Conservation (phyloP, 2,797 vertebrate genomes). For the Gorsachius magnificus region DNA sequence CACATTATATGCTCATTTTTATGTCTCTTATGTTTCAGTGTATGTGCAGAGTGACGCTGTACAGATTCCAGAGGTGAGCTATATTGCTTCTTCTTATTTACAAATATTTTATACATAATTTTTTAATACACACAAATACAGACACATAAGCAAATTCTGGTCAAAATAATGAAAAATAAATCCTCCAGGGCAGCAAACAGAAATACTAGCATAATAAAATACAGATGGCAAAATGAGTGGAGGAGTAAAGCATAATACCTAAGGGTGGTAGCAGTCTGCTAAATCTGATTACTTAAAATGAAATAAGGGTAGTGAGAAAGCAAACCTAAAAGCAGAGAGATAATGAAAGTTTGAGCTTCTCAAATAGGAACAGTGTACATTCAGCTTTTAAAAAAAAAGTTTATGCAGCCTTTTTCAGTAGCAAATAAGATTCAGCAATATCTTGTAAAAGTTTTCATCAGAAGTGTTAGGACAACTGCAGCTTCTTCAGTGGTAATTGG, state of each 20-base stretch:
- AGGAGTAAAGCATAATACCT: slow-evolving; percentile 4
- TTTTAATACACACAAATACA: not conserved
- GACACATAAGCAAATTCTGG: slow-evolving; percentile 10
- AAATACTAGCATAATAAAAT: slow-evolving; percentile 20
- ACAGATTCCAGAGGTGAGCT: not conserved
- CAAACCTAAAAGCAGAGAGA: not conserved
- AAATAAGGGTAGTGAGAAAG: not conserved
- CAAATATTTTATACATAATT: not conserved
- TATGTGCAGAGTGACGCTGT: not conserved
- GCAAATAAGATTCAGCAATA: not conserved
- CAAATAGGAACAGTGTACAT: not conserved
- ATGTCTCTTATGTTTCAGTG: not conserved
- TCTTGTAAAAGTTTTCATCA: not conserved
- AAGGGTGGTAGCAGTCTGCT: not conserved
- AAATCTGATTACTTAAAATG: slow-evolving; percentile 39
- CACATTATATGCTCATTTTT: not conserved
- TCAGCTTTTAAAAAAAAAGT: not conserved
- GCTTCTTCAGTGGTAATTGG: not conserved
- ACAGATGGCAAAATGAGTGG: not conserved
- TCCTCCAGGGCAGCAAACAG: not conserved
- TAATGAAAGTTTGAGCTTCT: slow-evolving; percentile 25
- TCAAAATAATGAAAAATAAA: slow-evolving; percentile 36
- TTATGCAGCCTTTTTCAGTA: not conserved
- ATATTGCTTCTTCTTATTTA: not conserved
- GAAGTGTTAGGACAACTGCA: not conserved